These are phyloP conservation scores for Lophius piscatorius DNA, from an alignment of 2,113 vertebrate species.

Conservation along the genomic window DNA sequence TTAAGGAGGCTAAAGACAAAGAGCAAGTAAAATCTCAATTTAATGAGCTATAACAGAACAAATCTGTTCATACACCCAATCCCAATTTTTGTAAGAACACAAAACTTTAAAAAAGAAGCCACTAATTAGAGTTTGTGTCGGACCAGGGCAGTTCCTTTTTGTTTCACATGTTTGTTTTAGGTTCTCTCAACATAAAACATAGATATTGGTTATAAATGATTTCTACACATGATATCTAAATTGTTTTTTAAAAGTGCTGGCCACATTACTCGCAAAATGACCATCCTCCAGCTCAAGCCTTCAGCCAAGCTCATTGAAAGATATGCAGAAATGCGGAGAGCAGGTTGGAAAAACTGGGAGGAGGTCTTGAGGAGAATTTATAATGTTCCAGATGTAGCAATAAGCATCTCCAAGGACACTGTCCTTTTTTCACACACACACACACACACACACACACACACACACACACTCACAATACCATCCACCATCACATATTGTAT, in stretches of 20 bases:
- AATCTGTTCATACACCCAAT: neutral
- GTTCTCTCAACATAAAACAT: too few species aligned
- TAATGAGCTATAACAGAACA: slow-evolving; percentile 20
- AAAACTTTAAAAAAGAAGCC: neutral
- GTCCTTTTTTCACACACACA: slow-evolving; percentile 33
- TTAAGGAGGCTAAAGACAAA: slow-evolving; percentile 3
- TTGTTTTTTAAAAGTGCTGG: too few species aligned
- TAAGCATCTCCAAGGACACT: slow-evolving; percentile 65
- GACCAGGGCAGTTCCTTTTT: too few species aligned
- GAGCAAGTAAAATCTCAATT: neutral
- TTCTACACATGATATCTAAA: too few species aligned
- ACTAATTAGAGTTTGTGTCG: neutral
- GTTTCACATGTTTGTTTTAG: neutral
- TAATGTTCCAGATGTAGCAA: slow-evolving; percentile 49
- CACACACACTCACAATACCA: slow-evolving; percentile 10
- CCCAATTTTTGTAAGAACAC: neutral
- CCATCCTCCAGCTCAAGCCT: slow-evolving; percentile 14
- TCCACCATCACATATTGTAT: slow-evolving; percentile 46
- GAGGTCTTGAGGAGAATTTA: neutral
- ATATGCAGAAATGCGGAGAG: slow-evolving; percentile 1
- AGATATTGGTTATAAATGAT: too few species aligned
- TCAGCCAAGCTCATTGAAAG: slow-evolving; percentile 28
- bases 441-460: slow-evolving; percentile 28
- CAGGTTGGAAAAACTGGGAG: neutral
- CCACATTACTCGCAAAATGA: too few species aligned